phyloP scores from a whole-genome alignment of 2,797 vertebrate species.

The Pagetopsis macropterus region DNA sequence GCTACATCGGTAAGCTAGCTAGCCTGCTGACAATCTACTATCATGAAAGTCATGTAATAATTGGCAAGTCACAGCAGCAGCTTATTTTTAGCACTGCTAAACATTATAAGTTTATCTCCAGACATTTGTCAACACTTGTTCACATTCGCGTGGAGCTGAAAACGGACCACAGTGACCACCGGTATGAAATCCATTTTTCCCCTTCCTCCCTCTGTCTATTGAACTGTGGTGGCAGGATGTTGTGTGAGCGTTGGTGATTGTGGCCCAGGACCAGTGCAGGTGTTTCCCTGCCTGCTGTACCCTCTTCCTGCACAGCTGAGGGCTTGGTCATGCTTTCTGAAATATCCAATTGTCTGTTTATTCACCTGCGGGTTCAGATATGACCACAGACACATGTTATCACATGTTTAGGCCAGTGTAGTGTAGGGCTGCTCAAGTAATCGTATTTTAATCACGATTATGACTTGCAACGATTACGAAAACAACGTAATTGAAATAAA shows the following conservation, averaged over 20 bases:
- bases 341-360: conserved; percentile 59
- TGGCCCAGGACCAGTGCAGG: conserved; percentile 80
- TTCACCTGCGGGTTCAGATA: conserved; percentile 47
- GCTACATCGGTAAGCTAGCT: not conserved
- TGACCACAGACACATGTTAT: not conserved
- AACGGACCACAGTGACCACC: conserved; percentile 24
- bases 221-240: conserved; percentile 71
- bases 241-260: conserved; percentile 72
- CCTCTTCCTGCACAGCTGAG: conserved; percentile 76
- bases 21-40: not conserved
- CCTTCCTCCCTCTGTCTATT: conserved; percentile 63
- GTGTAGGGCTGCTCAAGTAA: no score
- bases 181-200: conserved; percentile 42
- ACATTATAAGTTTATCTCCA: not conserved
- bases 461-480: no score
- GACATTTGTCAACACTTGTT: conserved; percentile 20
- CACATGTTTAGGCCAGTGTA: not conserved
- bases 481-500: no score
- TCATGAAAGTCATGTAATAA: no score
- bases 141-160: conserved; percentile 23
- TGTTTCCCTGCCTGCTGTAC: conserved; percentile 77
- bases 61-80: no score
- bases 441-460: no score
- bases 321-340: conserved; percentile 38
- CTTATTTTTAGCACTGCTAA: not conserved